phyloP scores from a whole-genome alignment of 37 sponge, comb jelly and placozoan species.

The Bolinopsis microptera region DNA sequence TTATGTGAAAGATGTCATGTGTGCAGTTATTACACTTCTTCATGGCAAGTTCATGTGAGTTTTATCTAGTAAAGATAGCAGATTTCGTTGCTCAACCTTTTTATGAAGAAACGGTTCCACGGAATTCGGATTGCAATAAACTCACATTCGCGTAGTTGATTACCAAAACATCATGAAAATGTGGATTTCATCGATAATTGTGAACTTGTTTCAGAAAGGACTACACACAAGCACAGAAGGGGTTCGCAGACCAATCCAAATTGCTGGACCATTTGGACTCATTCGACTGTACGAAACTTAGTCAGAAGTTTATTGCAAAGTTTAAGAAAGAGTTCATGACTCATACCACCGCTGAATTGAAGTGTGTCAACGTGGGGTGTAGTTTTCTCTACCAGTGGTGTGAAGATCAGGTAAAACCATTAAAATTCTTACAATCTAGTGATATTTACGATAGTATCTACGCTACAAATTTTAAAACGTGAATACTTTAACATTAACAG shows the following conservation, averaged over 20 bases:
- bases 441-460: no score
- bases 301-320: background rate
- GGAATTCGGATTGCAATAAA: no score
- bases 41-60: slow-evolving; percentile 8
- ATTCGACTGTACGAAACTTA: background rate
- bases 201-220: background rate
- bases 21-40: background rate
- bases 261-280: background rate
- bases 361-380: background rate
- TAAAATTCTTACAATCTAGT: no score
- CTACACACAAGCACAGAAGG: background rate
- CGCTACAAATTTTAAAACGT: no score
- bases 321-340: slow-evolving; percentile 5
- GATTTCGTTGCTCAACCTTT: no score
- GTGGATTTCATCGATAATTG: no score
- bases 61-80: no score
- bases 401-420: slow-evolving; percentile 50
- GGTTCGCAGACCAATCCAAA: background rate
- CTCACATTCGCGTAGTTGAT: no score
- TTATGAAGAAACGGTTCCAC: no score
- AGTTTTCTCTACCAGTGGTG: background rate
- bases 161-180: no score
- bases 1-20: background rate
- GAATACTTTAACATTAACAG: no score
- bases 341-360: background rate